These are phyloP conservation scores for Ophion slaviceki DNA, from an alignment of 2,888 invertebrate genomes.

Conservation along the genomic window DNA sequence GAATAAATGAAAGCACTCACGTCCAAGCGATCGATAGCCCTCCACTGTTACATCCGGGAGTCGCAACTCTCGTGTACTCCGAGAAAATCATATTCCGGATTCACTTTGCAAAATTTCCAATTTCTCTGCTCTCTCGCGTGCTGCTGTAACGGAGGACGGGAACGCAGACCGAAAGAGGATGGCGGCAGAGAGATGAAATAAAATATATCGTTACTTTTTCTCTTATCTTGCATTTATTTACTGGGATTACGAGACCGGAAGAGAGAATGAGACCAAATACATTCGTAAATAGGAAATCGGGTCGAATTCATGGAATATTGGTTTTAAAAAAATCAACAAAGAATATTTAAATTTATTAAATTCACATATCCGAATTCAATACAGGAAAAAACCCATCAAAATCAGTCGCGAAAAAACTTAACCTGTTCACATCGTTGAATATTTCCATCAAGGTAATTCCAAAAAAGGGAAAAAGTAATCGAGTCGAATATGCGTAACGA, in stretches of 20 bases:
- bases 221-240: background rate
- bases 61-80: conserved; percentile 14
- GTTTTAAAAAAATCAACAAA: too few relatives aligned
- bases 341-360: too few relatives aligned
- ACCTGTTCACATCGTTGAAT: too few relatives aligned
- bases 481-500: too few relatives aligned
- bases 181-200: background rate
- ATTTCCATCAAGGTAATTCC: too few relatives aligned
- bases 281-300: background rate
- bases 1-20: conserved; percentile 11
- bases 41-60: conserved; percentile 8
- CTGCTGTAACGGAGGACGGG: background rate
- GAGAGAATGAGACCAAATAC: background rate
- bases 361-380: too few relatives aligned
- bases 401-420: too few relatives aligned
- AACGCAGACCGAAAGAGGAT: too few relatives aligned
- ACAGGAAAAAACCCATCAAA: too few relatives aligned
- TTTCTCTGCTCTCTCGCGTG: conserved; percentile 18
- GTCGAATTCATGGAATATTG: background rate
- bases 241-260: background rate
- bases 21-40: conserved; percentile 27
- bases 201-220: background rate
- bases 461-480: too few relatives aligned
- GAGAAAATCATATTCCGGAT: conserved; percentile 31
- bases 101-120: conserved; percentile 33